Percentiles rank a stretch among this genome's conserved stretches.
These are phyloP conservation scores for Heterotis niloticus DNA, from an alignment of 2,113 vertebrate genomes.

Conservation along the genomic window DNA sequence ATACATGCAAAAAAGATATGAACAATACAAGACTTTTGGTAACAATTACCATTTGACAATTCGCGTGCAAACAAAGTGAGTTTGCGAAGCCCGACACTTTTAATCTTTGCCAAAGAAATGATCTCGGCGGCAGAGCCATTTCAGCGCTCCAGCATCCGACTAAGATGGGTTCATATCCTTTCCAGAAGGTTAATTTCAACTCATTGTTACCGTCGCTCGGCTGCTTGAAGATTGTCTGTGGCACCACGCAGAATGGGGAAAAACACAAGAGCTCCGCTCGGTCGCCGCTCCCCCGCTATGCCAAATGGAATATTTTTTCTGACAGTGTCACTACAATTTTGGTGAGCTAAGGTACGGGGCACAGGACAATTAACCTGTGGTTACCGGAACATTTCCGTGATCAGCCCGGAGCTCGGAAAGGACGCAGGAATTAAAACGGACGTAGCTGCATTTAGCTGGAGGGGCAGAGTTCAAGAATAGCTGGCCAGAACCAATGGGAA, in stretches of 20 bases:
- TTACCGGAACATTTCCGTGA: background rate
- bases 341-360: background rate
- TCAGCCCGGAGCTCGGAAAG: background rate
- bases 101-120: background rate
- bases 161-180: background rate
- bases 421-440: background rate
- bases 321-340: background rate
- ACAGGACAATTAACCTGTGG: constrained; percentile 5
- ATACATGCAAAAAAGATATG: no score
- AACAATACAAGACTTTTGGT: no score
- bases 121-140: background rate
- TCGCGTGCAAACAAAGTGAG: no score
- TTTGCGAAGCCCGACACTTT: background rate
- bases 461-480: background rate
- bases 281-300: background rate
- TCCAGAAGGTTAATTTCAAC: background rate
- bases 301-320: background rate
- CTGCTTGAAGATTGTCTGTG: background rate
- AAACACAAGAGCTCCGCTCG: background rate
- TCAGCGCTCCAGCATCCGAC: background rate
- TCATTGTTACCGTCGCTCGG: background rate
- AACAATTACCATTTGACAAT: no score
- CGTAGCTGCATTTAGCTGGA: background rate
- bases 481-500: background rate
- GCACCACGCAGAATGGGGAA: background rate